Evolutionary conservation across 2,888 invertebrate genomes (phyloP), one percentile per base, ranked within the genome.

Genomic region (Drosophila flavopinicola): DNA sequence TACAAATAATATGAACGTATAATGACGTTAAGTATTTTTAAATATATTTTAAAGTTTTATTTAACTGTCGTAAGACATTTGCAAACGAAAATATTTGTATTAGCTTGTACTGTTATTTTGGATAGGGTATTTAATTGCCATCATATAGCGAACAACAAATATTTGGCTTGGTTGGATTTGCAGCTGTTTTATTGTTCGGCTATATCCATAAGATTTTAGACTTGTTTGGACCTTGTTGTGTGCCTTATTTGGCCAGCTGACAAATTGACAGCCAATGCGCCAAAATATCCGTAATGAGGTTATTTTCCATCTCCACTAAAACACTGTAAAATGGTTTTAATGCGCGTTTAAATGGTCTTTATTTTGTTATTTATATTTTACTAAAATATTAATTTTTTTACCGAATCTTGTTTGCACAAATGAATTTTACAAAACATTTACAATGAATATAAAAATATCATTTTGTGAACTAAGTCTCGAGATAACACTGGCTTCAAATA

Each of bases 161-260:
- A 10, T 45, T 37, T 51, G 38, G 17, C 7, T 29, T 7, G 24
- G 1, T 47, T 60, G 23, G 10, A 47, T 52, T 47, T 49, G 24
- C 39, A 49, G 48, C 30, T 41, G 30, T 29, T 47, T 37, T 20
- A 32, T 29, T 41, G 37, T 33, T 37, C 6, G 30, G 13, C 7
- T 35, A 9, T 49, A 32, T 11, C 37, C 51, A 44, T 25, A 20
- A 13, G 17, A 7, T 47, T 54, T 59, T 51, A 10, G 23, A 66
- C 49, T 27, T 23, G 41, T 42, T 60, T 48, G 30, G 30, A 32
- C 37, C 48, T 33, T 27, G 71, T 20, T 53, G 24, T 27, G 48
- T 0, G 29, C 53, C 39, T 13, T 54, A 53, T 56, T 66, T 54
- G 60, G 73, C 41, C 41, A 58, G 53, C 42, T 65, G 51, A 54